Conservation (phyloP, 2,888 invertebrate species). For the Romanomermis culicivorax region DNA sequence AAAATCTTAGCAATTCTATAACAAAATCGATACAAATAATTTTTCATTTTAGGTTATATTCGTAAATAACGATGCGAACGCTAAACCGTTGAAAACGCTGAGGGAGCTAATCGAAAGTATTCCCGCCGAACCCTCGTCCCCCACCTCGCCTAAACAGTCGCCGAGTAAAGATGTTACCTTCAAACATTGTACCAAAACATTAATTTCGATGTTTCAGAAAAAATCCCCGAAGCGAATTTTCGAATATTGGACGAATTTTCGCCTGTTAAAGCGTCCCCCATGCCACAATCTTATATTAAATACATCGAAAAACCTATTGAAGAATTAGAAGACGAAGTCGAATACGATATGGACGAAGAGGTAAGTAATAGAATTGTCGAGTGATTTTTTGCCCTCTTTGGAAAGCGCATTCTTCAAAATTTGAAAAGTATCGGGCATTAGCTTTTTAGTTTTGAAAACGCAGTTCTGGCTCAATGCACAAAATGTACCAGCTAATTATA, state of each 20-base stretch:
- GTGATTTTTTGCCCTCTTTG: background rate
- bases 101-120: background rate
- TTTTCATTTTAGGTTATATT: background rate
- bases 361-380: conserved; percentile 19
- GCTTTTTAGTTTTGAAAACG: too few species aligned
- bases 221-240: conserved; percentile 46
- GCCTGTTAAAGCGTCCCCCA: conserved; percentile 59
- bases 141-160: background rate
- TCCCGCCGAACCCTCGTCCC: background rate
- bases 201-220: background rate
- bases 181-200: too few species aligned
- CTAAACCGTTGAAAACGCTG: background rate
- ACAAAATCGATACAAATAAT: too few species aligned
- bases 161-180: background rate
- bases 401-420: background rate
- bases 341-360: conserved; percentile 95
- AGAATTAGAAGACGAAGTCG: conserved; percentile 70
- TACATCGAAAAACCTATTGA: conserved; percentile 84
- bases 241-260: conserved; percentile 52
- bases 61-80: background rate
- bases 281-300: conserved; percentile 62
- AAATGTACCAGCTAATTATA: too few species aligned
- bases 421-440: background rate
- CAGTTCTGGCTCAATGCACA: too few species aligned
- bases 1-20: too few species aligned